Evolutionary conservation across 2,888 invertebrate genomes (phyloP).

Genomic region (Drosophila ochracea): DNA sequence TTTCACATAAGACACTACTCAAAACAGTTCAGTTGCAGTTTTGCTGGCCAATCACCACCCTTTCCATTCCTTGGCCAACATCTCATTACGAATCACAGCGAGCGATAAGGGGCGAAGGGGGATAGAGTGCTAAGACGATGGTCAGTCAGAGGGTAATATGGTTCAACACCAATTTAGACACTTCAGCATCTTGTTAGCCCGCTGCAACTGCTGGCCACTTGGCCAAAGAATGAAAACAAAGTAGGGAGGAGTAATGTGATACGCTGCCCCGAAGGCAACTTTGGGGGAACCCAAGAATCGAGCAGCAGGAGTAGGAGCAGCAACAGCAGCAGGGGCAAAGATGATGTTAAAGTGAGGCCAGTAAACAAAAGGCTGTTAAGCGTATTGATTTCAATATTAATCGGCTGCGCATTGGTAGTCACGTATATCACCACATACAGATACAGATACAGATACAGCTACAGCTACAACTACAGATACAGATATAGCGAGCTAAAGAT

Average conservation of each 20-base stretch:
- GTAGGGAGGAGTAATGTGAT: conserved; percentile 52
- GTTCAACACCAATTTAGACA: conserved; percentile 85
- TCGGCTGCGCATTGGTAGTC: conserved; percentile 40
- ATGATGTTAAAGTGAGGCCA: conserved; percentile 34
- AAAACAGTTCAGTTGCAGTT: conserved; percentile 1
- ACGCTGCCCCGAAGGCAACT: conserved; percentile 39
- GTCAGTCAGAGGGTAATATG: conserved; percentile 79
- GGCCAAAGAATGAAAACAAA: background rate
- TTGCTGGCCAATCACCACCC: background rate
- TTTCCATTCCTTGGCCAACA: conserved; percentile 11
- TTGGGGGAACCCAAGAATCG: conserved; percentile 1
- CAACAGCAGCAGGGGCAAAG: conserved; percentile 1
- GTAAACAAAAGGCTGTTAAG: conserved; percentile 63
- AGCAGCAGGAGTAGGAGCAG: background rate
- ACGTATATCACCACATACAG: conserved; percentile 56
- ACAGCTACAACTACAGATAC: conserved; percentile 4
- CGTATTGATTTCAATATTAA: conserved; percentile 79
- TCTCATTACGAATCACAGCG: conserved; percentile 8
- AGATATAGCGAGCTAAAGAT: conserved; percentile 6
- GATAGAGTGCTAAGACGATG: background rate
- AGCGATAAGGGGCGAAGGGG: background rate
- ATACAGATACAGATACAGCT: conserved; percentile 8
- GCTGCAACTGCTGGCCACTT: conserved; percentile 23
- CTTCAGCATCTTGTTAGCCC: conserved; percentile 84
- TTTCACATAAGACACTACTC: background rate